These are phyloP conservation scores for Tyrannus savana DNA, from an alignment of 2,113 vertebrate species.

Conservation along the genomic window DNA sequence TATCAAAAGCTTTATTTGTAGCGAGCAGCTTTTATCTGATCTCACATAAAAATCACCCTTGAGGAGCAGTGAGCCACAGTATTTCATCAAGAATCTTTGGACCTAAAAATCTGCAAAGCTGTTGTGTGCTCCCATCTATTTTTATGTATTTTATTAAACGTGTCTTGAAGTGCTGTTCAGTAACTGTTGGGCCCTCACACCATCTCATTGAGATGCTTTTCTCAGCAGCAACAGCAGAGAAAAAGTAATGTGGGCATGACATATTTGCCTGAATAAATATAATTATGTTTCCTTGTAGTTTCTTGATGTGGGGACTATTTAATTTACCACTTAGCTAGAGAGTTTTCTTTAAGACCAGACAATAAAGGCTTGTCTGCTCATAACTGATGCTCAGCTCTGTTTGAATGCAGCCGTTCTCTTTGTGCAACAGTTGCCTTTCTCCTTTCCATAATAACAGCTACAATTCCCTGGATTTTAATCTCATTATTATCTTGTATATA, in stretches of 20 bases:
- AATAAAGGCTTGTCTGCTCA: not conserved
- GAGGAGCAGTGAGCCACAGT: not conserved
- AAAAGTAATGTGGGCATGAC: not conserved
- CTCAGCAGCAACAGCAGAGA: not conserved
- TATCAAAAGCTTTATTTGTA: not conserved
- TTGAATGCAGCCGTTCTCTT: not conserved
- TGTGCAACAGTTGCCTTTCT: not conserved
- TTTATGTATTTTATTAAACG: not conserved
- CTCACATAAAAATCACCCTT: not conserved
- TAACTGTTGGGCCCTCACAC: not conserved
- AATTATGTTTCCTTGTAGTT: not conserved
- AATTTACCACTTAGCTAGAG: slow-evolving; percentile 3
- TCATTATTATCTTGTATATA: not conserved
- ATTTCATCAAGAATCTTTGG: not conserved
- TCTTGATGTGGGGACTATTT: not conserved
- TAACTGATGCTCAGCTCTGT: not conserved
- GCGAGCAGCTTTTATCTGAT: not conserved
- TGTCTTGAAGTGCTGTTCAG: not conserved
- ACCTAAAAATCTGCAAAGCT: not conserved
- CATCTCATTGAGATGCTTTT: not conserved
- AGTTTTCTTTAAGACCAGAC: not conserved
- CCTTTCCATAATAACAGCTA: not conserved
- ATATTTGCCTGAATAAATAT: not conserved
- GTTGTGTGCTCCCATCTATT: not conserved
- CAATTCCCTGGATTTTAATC: not conserved